phyloP scores from a whole-genome alignment of 2,113 vertebrate species.

The Macrotus californicus region DNA sequence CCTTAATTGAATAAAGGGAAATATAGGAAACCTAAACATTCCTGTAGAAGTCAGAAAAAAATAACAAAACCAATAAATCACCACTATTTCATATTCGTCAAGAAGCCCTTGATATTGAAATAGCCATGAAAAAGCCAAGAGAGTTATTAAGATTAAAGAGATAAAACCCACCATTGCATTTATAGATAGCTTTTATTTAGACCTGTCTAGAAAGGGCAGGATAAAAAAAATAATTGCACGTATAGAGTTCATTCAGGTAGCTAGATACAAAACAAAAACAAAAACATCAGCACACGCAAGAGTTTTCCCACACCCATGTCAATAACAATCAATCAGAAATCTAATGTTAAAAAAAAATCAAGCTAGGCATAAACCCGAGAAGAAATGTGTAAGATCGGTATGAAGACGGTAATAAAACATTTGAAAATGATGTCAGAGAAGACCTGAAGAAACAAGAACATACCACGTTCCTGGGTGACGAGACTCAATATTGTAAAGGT shows the following conservation, averaged over 20 bases:
- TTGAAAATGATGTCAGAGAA: slow-evolving; percentile 16
- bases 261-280: not conserved
- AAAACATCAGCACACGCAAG: not conserved
- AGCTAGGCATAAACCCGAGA: not conserved
- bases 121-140: not conserved
- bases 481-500: slow-evolving; percentile 43
- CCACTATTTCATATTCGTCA: not conserved
- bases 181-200: not conserved
- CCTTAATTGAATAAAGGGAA: not conserved
- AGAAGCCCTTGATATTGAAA: not conserved
- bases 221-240: not conserved
- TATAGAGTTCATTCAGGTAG: not conserved
- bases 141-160: not conserved
- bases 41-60: not conserved
- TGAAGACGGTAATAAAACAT: slow-evolving; percentile 6
- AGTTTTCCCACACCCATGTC: not conserved
- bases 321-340: not conserved
- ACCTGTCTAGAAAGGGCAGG: not conserved
- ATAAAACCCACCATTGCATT: not conserved
- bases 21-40: not conserved
- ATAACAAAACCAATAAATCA: not conserved
- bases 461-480: slow-evolving; percentile 34
- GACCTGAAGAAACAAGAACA: slow-evolving; percentile 38
- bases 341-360: not conserved
- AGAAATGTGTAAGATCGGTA: not conserved